Evolutionary conservation across 2,113 vertebrate species (phyloP).

Genomic region (Hypomesus transpacificus): DNA sequence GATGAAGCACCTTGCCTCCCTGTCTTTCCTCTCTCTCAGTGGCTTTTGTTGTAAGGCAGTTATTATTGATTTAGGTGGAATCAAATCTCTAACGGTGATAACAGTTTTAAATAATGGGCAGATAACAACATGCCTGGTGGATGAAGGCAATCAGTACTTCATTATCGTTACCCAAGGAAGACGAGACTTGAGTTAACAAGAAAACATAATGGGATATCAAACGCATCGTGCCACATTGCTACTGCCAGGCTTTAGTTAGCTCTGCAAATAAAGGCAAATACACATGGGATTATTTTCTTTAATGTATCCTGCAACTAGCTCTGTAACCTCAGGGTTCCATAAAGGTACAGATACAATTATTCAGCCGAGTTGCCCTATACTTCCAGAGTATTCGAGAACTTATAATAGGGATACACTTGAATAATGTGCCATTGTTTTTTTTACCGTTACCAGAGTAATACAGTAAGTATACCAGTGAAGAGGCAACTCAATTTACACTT

Average conservation of each 20-base stretch:
- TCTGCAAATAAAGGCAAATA: background rate
- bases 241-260: background rate
- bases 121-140: conserved; percentile 17
- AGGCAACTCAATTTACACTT: too few species aligned
- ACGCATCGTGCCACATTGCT: background rate
- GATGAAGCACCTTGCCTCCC: conserved; percentile 22
- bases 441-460: too few species aligned
- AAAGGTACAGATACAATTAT: too few species aligned
- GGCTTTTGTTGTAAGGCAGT: conserved; percentile 16
- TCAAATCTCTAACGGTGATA: conserved; percentile 23
- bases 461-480: too few species aligned
- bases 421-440: too few species aligned
- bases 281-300: background rate
- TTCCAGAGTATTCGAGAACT: too few species aligned
- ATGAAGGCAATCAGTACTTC: conserved; percentile 8
- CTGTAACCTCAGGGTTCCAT: too few species aligned
- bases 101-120: conserved; percentile 27
- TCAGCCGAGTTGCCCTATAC: too few species aligned
- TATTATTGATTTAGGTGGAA: conserved; percentile 39
- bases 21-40: conserved; percentile 9
- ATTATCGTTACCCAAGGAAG: conserved; percentile 18
- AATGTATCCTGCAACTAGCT: too few species aligned
- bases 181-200: conserved; percentile 15
- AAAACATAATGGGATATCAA: conserved; percentile 2
- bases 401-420: too few species aligned